These are phyloP conservation scores for Phylloscopus collybita DNA, from an alignment of 2,797 vertebrate genomes.

Conservation along the genomic window DNA sequence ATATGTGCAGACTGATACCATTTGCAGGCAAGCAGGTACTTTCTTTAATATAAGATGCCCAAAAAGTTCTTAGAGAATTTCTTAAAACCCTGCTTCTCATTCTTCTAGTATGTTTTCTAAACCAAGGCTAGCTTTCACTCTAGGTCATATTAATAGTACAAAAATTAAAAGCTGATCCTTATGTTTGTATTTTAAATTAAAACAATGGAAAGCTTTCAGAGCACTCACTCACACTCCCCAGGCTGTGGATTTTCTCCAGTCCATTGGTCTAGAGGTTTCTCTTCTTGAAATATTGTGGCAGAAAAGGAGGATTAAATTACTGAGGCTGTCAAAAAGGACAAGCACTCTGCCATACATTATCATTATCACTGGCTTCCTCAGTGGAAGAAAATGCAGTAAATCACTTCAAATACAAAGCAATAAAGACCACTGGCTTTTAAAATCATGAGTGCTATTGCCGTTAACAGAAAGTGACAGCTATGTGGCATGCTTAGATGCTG, in stretches of 20 bases:
- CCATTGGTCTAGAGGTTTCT: slow-evolving; percentile 51
- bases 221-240: neutral
- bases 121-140: neutral
- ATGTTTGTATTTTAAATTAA: slow-evolving; percentile 22
- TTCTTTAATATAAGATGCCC: neutral
- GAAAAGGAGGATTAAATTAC: slow-evolving; percentile 85
- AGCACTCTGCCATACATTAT: slow-evolving; percentile 82
- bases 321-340: slow-evolving; percentile 84
- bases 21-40: neutral
- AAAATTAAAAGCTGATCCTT: slow-evolving; percentile 21
- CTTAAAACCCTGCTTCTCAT: neutral
- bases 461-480: slow-evolving; percentile 84
- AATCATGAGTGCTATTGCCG: slow-evolving; percentile 83
- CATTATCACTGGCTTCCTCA: slow-evolving; percentile 83
- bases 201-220: slow-evolving; percentile 13
- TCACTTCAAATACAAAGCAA: slow-evolving; percentile 79
- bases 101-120: neutral
- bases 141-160: neutral
- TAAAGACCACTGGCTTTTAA: slow-evolving; percentile 76
- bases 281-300: slow-evolving; percentile 66
- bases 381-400: slow-evolving; percentile 84
- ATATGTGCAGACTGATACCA: neutral
- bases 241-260: slow-evolving; percentile 55
- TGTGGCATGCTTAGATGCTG: slow-evolving; percentile 73
- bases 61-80: neutral